Conservation (phyloP, 2,888 invertebrate species). For the Ditula angustiorana region DNA sequence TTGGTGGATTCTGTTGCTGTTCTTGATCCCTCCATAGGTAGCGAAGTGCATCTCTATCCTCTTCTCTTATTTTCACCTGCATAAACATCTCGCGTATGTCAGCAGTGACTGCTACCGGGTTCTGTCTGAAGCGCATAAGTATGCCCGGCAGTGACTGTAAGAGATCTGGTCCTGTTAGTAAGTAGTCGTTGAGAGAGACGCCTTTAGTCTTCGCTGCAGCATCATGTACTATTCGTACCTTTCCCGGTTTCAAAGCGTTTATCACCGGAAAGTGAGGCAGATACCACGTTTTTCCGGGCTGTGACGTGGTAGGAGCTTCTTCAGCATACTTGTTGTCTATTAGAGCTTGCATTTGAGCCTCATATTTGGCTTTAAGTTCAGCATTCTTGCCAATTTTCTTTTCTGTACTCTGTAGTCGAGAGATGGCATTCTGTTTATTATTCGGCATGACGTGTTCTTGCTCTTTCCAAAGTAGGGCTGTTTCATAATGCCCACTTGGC, state of each 20-base stretch:
- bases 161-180: conserved; percentile 55
- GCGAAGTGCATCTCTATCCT: neutral
- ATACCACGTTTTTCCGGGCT: neutral
- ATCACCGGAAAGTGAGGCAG: too few relatives aligned
- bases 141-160: neutral
- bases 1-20: neutral
- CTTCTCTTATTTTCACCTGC: neutral
- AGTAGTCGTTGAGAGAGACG: conserved; percentile 48
- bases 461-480: too few relatives aligned
- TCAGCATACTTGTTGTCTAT: neutral
- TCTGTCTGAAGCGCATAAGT: neutral
- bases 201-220: neutral
- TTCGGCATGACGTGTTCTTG: too few relatives aligned
- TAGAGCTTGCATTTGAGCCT: neutral
- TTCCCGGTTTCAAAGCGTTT: too few relatives aligned
- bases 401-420: too few relatives aligned
- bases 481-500: too few relatives aligned
- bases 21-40: neutral
- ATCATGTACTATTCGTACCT: neutral
- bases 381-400: neutral
- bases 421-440: too few relatives aligned
- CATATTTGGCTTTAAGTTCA: neutral
- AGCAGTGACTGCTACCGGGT: too few relatives aligned
- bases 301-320: neutral
- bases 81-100: neutral